Evolutionary conservation across 1,140 invertebrate genomes (phyloP).

Genomic region (Hirudo medicinalis): DNA sequence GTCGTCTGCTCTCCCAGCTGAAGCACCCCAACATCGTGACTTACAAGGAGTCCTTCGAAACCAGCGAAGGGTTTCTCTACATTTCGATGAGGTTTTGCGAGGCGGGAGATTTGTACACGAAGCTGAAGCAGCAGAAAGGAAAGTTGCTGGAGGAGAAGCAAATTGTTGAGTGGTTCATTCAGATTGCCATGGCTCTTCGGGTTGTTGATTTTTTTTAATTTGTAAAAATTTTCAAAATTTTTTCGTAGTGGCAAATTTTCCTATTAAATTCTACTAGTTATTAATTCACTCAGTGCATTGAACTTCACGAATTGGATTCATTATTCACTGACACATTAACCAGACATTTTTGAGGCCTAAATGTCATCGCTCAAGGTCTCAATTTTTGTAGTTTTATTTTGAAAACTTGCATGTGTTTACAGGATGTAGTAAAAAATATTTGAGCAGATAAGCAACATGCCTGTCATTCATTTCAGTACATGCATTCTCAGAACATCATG

Average conservation of each 20-base stretch:
- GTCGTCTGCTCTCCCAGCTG: constrained; percentile 43
- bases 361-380: no score
- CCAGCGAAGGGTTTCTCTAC: constrained; percentile 39
- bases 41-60: constrained; percentile 46
- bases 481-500: constrained; percentile 46
- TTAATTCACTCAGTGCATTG: no score
- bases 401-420: no score
- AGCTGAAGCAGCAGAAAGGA: constrained; percentile 43
- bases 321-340: no score
- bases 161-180: constrained; percentile 47
- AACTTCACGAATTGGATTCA: no score
- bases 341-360: no score
- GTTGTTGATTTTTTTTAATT: constrained; percentile 25
- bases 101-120: constrained; percentile 45
- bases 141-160: constrained; percentile 40
- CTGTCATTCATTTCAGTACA: constrained; percentile 38
- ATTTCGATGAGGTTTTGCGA: constrained; percentile 49
- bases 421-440: no score
- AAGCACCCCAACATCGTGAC: constrained; percentile 47
- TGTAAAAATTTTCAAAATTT: neutral
- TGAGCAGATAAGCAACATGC: no score
- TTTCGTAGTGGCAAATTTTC: no score
- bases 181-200: constrained; percentile 46
- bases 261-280: no score
- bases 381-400: no score